Evolutionary conservation across 1,140 invertebrate species (phyloP).

Genomic region (Apis mellifera): Amel_HAv3.1 CM009936.2:976001-976500

Average conservation of each 20-base stretch:
- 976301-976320: no score
- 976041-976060: neutral
- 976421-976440: no score
- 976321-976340: no score
- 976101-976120: neutral
- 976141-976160: neutral
- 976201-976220: no score
- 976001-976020: no score
- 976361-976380: no score
- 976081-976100: neutral
- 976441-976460: no score
- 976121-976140: neutral
- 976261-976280: no score
- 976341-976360: no score
- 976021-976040: neutral
- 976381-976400: neutral
- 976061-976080: neutral
- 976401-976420: neutral
- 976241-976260: neutral
- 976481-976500: no score
- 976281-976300: no score
- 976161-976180: neutral
- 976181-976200: neutral
- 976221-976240: neutral
- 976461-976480: no score